Evolutionary conservation across 1,140 invertebrate genomes (phyloP), one percentile per base, ranked within the genome.

Genomic region (Rhagoletis zephyria): DNA sequence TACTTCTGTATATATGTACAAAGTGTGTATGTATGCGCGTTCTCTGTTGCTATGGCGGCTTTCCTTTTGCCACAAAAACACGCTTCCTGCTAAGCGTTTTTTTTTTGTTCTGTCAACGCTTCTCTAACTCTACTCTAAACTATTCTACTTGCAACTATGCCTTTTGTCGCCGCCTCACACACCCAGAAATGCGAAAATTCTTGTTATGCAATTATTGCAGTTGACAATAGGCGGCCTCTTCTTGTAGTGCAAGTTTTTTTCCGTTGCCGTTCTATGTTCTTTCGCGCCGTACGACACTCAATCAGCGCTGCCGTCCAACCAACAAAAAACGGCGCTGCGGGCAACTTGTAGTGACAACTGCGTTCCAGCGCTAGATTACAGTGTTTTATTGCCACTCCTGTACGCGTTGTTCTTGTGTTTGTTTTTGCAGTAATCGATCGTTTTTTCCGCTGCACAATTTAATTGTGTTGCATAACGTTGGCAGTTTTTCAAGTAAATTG

Each of bases 291-390:
- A 48, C 30, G 74, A 81, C 40, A 56, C 74, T 81, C 74, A 81
- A 81, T 81, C 74, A 81, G 74, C 74, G 51, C 7, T 30, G 74
- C 5, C 48, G 48, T 4, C n/a, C 74, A 59, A 81, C n/a, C 74
- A 51, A 30, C 30, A 30, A 30, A 30, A 30, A 59, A 81, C 19
- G 16, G 74, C n/a, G 3, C 0, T 42, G 16, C 70, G 4, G 16
- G 0, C 74, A 9, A 56, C 42, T 74, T 45, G 67, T n/a, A 48
- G 6, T 48, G 40, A 4, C 12, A 45, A 12, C 42, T 5, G 42
- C 16, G 42, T 70, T 70, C 67, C 45, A 14, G 5, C n/a, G 74
- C 42, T 30, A 30, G 30, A 4, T 77, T 81, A 42, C 3, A 19
- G 48, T 19, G 45, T 16, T 81, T 81, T 81, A 14, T 59, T 30